Conservation (phyloP, 2,113 vertebrate species). For the Trematomus loennbergii region DNA sequence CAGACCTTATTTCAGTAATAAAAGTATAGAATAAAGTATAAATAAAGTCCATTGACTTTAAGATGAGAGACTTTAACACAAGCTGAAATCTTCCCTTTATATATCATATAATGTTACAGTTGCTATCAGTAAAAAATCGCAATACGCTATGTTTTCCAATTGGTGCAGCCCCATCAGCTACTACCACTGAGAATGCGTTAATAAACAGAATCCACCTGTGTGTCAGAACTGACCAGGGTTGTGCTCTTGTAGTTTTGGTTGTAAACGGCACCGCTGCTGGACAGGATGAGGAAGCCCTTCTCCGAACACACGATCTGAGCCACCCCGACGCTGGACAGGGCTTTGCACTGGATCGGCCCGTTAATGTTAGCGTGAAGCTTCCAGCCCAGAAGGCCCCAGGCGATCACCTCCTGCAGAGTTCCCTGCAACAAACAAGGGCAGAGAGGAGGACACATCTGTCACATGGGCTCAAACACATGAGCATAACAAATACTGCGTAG, state of each 20-base stretch:
- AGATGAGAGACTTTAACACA: no score
- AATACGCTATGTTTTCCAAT: no score
- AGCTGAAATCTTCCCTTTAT: no score
- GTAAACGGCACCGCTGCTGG: constrained; percentile 93
- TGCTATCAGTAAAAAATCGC: no score
- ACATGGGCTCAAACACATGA: not conserved
- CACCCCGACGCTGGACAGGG: constrained; percentile 92
- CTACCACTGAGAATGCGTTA: no score
- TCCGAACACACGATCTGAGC: constrained; percentile 95
- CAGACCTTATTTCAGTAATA: no score
- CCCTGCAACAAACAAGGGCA: constrained; percentile 80
- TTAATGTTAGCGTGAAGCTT: constrained; percentile 95
- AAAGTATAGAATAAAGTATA: no score
- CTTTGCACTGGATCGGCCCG: constrained; percentile 94
- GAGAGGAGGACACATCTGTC: not conserved
- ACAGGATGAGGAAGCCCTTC: constrained; percentile 94
- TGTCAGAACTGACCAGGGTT: constrained; percentile 85
- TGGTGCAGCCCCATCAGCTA: no score
- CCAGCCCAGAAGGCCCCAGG: constrained; percentile 97
- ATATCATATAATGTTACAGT: no score
- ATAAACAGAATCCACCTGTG: not conserved
- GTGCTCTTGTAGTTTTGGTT: constrained; percentile 96
- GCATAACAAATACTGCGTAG: not conserved
- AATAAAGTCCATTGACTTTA: no score
- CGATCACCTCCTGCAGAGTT: constrained; percentile 95